Evolutionary conservation across 2,113 vertebrate genomes (phyloP), one percentile per base, ranked within the genome.

Genomic region (Scomber colias): DNA sequence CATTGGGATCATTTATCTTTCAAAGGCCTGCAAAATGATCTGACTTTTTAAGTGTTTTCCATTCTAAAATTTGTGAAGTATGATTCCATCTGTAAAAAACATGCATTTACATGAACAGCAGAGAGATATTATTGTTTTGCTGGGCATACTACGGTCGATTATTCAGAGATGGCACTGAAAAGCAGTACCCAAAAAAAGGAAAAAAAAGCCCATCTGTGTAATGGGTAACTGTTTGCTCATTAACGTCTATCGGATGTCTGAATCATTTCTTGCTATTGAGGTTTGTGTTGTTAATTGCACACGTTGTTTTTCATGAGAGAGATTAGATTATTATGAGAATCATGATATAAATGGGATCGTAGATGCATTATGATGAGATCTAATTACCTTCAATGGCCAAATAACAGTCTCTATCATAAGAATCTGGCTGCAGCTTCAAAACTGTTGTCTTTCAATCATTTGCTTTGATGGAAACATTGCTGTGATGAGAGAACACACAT

Each of bases 361-460:
- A 71, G 63, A 80, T 80, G 54, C 40, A 80, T 71, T 66, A 80
- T 68, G 24, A 55, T 51, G 65, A 54, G 40, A 21, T 71, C 14
- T 71, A 66, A 80, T 80, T 80, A 71, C 15, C 71, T 66, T 79
- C 27, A 71, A 50, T 54, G 14, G 48, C 27, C 31, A 73, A 62
- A 64, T 31, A 60, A 50, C 46, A 51, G 65, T 70, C 9, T 70
- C 5, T 17, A 2, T 66, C 35, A 70, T 11, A 2, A 30, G 9
- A 49, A 10, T 9, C 27, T 2, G 35, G 59, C 14, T 31, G 16
- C 40, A 45, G n/a, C 45, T 53, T 68, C 30, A 21, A 60, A 81
- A 77, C 27, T 55, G 8, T 35, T 70, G 19, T 48, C 27, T 40
- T 53, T 80, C 17, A 40, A 3, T 73, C 55, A 14, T 63, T 60